Evolutionary conservation across 2,113 vertebrate species (phyloP).

Genomic region (Megalops atlanticus): DNA sequence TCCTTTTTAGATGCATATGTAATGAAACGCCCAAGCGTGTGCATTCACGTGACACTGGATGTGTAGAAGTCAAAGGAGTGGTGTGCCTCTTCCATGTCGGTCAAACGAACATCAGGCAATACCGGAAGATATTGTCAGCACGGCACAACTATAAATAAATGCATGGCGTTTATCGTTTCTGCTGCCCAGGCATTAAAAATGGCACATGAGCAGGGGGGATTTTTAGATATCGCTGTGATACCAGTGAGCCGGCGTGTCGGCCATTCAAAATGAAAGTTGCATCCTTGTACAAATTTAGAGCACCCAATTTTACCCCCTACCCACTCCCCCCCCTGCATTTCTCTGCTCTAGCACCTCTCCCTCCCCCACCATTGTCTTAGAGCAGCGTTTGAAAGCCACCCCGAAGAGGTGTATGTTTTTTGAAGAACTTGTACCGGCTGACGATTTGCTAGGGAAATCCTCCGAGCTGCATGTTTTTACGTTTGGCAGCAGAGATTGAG

Average conservation of each 20-base stretch:
- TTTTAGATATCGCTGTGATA: background rate
- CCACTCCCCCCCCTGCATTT: background rate
- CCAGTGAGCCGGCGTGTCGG: background rate
- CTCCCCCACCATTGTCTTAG: constrained; percentile 13
- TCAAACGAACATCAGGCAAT: background rate
- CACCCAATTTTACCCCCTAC: background rate
- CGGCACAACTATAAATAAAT: background rate
- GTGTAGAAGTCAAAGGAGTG: background rate
- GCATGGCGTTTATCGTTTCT: background rate
- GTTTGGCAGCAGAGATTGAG: background rate
- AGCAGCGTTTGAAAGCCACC: background rate
- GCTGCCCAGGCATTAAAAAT: background rate
- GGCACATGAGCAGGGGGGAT: background rate
- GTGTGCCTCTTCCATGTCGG: background rate
- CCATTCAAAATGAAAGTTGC: constrained; percentile 1
- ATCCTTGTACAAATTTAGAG: constrained; percentile 29
- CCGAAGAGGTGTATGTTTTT: background rate
- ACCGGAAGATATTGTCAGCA: background rate
- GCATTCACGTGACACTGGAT: background rate
- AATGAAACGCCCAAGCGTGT: background rate
- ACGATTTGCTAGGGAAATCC: background rate
- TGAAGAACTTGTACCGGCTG: background rate
- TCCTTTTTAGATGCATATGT: background rate
- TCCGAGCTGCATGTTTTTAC: background rate
- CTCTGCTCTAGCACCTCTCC: background rate